These are phyloP conservation scores for Suricata suricatta DNA, from an alignment of 2,113 vertebrate genomes.

Conservation along the genomic window DNA sequence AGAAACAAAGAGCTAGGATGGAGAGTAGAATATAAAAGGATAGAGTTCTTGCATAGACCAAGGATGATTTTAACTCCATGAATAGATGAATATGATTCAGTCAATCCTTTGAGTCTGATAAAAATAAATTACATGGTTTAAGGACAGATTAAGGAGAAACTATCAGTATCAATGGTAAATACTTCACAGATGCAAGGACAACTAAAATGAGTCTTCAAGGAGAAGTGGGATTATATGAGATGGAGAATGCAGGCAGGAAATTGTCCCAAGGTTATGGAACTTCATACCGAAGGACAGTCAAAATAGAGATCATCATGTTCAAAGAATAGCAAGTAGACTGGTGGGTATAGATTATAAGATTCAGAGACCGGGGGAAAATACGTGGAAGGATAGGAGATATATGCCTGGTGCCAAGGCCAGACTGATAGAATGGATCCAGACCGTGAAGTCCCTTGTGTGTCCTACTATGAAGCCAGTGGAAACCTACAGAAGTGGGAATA, in stretches of 20 bases:
- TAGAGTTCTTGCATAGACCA: not conserved
- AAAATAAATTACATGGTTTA: not conserved
- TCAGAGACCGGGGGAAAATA: not conserved
- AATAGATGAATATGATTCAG: not conserved
- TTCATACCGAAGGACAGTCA: not conserved
- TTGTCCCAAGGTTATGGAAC: not conserved
- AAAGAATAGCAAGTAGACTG: not conserved
- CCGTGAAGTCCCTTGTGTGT: not conserved
- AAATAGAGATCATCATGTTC: not conserved
- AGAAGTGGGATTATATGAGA: not conserved
- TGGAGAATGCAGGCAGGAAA: not conserved
- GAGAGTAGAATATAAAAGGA: not conserved
- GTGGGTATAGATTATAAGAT: not conserved
- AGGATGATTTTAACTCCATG: not conserved
- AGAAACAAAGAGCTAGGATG: not conserved
- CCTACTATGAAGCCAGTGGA: not conserved
- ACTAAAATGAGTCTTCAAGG: not conserved
- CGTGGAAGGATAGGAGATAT: not conserved
- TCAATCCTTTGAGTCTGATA: not conserved
- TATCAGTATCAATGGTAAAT: not conserved
- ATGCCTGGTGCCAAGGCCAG: not conserved
- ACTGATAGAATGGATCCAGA: not conserved
- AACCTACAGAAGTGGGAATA: conserved; percentile 48
- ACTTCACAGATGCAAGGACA: not conserved
- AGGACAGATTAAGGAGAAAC: not conserved